These are phyloP conservation scores for Aphis craccivora DNA, from an alignment of 1,140 invertebrate species.

Conservation along the genomic window DNA sequence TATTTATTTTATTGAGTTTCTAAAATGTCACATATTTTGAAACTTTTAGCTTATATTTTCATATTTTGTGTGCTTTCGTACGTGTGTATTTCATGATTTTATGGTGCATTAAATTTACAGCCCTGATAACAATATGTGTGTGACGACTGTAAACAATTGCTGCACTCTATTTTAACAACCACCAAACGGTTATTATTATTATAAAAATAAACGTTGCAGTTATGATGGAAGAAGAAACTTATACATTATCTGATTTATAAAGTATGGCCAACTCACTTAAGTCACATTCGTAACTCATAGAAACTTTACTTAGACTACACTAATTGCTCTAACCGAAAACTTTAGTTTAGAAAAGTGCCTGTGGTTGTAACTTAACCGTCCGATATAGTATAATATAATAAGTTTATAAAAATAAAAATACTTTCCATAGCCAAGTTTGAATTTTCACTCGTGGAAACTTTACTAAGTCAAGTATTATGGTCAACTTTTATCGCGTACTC, in stretches of 20 bases:
- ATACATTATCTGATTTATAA: conserved; percentile 11
- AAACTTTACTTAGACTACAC: conserved; percentile 40
- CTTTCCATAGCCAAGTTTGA: not conserved
- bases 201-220: not conserved
- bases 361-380: not conserved
- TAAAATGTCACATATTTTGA: not conserved
- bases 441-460: not conserved
- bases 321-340: conserved; percentile 38
- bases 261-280: not conserved
- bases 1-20: not conserved
- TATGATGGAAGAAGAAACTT: not conserved
- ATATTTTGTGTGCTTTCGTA: not conserved
- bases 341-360: not conserved
- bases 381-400: not conserved
- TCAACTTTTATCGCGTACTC: not conserved
- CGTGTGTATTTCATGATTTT: not conserved
- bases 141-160: not conserved
- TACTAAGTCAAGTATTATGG: not conserved
- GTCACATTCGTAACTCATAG: not conserved
- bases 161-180: not conserved
- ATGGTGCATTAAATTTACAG: not conserved
- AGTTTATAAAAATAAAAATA: conserved; percentile 27
- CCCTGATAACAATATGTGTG: not conserved
- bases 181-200: conserved; percentile 11
- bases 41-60: not conserved